A percentile compares a stretch with the other conserved stretches of the same genome.
These are phyloP conservation scores for Drosophila tsacasi DNA, from an alignment of 1,140 invertebrate genomes.

Conservation along the genomic window DNA sequence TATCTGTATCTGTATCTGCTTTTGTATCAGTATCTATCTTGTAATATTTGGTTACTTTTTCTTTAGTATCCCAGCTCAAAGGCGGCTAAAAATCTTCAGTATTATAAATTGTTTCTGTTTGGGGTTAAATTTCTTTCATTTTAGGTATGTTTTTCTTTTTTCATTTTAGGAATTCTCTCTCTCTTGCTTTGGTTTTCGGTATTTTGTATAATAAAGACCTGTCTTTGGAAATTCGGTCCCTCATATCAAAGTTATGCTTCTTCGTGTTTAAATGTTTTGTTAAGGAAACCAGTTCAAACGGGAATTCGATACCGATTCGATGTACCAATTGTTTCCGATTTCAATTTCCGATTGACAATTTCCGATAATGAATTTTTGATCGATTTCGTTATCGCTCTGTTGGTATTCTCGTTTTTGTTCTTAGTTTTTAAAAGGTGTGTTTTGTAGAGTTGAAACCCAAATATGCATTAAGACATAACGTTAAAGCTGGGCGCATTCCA, in stretches of 20 bases:
- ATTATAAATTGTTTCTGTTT: conserved; percentile 42
- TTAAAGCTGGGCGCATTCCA: conserved; percentile 75
- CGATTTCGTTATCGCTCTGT: not conserved
- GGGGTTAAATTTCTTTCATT: conserved; percentile 22
- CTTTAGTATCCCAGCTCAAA: conserved; percentile 39
- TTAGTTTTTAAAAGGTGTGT: conserved; percentile 5
- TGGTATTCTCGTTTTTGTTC: not conserved
- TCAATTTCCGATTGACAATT: conserved; percentile 11
- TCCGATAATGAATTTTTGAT: conserved; percentile 11
- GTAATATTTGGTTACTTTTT: not conserved
- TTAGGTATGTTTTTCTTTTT: not conserved
- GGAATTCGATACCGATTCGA: conserved; percentile 50
- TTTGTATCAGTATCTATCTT: not conserved
- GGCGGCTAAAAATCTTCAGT: conserved; percentile 38
- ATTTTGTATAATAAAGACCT: conserved; percentile 80
- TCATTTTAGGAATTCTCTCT: conserved; percentile 12
- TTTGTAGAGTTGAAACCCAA: conserved; percentile 76
- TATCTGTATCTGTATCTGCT: not conserved
- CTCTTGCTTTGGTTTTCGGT: conserved; percentile 19
- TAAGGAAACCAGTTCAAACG: conserved; percentile 78
- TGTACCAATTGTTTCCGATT: conserved; percentile 40
- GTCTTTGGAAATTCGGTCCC: conserved; percentile 73
- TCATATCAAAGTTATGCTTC: conserved; percentile 74
- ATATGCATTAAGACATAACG: conserved; percentile 68
- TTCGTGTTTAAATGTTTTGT: conserved; percentile 27